phyloP scores from a whole-genome alignment of 2,113 vertebrate species.

The Ameiurus melas region DNA sequence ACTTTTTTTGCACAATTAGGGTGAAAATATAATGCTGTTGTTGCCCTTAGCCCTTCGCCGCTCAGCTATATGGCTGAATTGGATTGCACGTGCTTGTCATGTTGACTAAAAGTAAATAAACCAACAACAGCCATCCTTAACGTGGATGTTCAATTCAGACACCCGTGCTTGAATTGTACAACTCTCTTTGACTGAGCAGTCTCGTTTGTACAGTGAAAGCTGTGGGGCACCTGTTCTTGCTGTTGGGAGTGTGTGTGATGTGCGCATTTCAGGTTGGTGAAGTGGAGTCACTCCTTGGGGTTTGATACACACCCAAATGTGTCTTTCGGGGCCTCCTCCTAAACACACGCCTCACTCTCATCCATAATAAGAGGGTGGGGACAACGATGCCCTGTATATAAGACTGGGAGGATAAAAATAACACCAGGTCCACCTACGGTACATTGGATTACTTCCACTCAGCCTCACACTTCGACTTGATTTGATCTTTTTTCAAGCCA shows the following conservation, averaged over 20 bases:
- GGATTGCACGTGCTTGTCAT: background rate
- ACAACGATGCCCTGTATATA: slow-evolving; percentile 17
- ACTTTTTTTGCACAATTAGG: background rate
- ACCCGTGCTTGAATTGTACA: background rate
- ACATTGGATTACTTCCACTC: background rate
- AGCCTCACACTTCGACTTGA: background rate
- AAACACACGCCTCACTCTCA: slow-evolving; percentile 36
- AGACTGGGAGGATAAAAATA: slow-evolving; percentile 35
- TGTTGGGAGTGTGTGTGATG: background rate
- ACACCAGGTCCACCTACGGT: slow-evolving; percentile 9
- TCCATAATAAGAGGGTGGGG: slow-evolving; percentile 35
- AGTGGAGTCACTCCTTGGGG: background rate
- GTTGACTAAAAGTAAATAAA: background rate
- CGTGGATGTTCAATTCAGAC: background rate
- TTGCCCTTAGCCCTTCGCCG: background rate
- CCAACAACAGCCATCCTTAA: background rate
- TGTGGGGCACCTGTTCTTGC: background rate
- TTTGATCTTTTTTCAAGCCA: background rate
- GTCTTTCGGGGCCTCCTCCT: slow-evolving; percentile 8
- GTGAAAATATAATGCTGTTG: background rate
- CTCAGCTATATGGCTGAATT: background rate
- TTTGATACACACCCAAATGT: slow-evolving; percentile 1
- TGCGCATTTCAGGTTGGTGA: background rate
- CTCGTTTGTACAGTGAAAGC: background rate
- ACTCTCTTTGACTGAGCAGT: background rate